phyloP scores from a whole-genome alignment of 2,888 invertebrate genomes.

The Leptogaster cylindrica region DNA sequence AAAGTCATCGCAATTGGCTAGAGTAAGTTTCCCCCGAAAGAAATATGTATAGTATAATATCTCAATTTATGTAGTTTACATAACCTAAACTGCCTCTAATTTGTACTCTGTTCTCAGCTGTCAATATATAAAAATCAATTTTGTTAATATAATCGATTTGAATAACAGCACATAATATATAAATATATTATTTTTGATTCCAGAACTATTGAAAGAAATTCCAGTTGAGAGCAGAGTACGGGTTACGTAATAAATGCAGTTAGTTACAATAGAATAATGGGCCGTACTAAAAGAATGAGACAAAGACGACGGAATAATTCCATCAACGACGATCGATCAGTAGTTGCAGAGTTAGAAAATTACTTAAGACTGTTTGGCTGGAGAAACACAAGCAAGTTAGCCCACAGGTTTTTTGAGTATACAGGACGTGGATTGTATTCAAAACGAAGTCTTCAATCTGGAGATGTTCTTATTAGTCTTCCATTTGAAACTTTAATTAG shows the following conservation, averaged over 20 bases:
- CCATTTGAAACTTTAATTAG: slow-evolving; percentile 69
- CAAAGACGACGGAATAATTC: not conserved
- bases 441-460: slow-evolving; percentile 64
- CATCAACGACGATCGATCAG: not conserved
- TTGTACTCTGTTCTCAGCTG: slow-evolving; percentile 23
- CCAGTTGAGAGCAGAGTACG: slow-evolving; percentile 31
- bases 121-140: not conserved
- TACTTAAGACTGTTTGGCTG: slow-evolving; percentile 62
- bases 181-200: slow-evolving; percentile 1
- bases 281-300: slow-evolving; percentile 34
- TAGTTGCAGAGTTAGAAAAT: slow-evolving; percentile 32
- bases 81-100: slow-evolving; percentile 19
- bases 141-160: not conserved
- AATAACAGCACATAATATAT: too few species aligned
- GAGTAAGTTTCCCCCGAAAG: slow-evolving; percentile 7
- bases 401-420: slow-evolving; percentile 66
- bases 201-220: not conserved
- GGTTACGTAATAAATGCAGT: slow-evolving; percentile 21
- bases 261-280: slow-evolving; percentile 26
- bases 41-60: too few species aligned
- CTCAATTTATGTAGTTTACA: not conserved
- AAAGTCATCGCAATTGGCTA: not conserved
- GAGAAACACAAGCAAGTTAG: slow-evolving; percentile 66
- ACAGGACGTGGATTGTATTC: slow-evolving; percentile 81
- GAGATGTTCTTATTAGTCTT: slow-evolving; percentile 68